Conservation (phyloP, 2,888 invertebrate genomes). For the Stegophylla sp. region DNA sequence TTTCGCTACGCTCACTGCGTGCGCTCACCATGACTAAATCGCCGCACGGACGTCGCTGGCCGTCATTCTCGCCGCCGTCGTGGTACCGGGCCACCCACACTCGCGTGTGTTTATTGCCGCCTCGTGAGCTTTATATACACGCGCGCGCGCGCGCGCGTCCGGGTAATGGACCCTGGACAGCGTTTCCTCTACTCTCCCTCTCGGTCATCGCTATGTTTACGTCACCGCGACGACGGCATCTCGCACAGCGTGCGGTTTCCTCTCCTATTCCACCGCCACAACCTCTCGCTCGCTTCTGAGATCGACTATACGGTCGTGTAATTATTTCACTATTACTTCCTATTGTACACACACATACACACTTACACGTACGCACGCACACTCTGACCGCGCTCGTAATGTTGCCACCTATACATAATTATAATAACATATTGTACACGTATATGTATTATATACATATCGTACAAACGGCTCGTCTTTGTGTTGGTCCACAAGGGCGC, state of each 20-base stretch:
- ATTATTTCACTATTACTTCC: conserved; percentile 28
- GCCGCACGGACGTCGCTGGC: conserved; percentile 11
- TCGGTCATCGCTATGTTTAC: not conserved
- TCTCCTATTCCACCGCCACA: not conserved
- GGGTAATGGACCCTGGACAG: not conserved
- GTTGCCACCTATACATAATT: not conserved
- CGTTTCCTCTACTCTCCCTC: not conserved
- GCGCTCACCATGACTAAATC: conserved; percentile 49
- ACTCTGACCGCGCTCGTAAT: not conserved
- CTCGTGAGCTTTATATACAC: conserved; percentile 25
- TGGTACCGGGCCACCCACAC: conserved; percentile 40
- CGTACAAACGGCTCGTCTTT: not conserved
- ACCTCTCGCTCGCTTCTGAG: not conserved
- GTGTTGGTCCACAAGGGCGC: no score
- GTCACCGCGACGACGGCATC: not conserved
- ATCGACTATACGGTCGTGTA: not conserved
- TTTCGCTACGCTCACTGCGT: conserved; percentile 29
- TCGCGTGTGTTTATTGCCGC: conserved; percentile 26
- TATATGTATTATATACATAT: not conserved
- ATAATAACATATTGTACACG: not conserved
- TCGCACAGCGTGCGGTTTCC: conserved; percentile 46
- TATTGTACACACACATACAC: not conserved
- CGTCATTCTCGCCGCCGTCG: conserved; percentile 13
- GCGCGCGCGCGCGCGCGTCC: not conserved
- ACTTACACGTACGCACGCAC: not conserved